Evolutionary conservation across 2,888 invertebrate species (phyloP).

Genomic region (Diaphora mendica): DNA sequence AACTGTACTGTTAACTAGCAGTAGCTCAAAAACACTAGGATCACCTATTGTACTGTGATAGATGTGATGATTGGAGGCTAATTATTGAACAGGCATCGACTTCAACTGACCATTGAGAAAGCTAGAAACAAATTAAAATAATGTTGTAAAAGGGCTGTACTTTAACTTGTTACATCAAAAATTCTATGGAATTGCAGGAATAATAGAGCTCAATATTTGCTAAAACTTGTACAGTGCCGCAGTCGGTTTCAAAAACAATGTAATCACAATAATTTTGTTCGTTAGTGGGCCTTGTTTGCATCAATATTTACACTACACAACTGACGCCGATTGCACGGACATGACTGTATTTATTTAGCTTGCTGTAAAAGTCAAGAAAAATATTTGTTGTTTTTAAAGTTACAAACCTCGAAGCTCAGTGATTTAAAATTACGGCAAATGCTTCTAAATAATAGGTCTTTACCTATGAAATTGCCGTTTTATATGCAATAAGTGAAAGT

Average conservation of each 20-base stretch:
- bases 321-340: conserved; percentile 17
- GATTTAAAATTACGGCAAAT: neutral
- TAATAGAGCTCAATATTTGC: neutral
- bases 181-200: neutral
- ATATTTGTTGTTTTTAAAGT: neutral
- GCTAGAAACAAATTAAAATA: too few species aligned
- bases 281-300: conserved; percentile 26
- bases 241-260: neutral
- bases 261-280: conserved; percentile 22
- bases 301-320: conserved; percentile 20
- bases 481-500: too few species aligned
- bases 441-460: too few species aligned
- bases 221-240: neutral
- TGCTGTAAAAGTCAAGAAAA: neutral
- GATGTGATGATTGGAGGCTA: too few species aligned
- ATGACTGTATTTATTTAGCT: neutral
- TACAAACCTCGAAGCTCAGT: neutral
- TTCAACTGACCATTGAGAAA: too few species aligned
- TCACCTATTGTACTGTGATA: too few species aligned
- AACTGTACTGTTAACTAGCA: too few species aligned
- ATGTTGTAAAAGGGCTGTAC: too few species aligned
- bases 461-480: too few species aligned
- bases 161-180: neutral
- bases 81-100: too few species aligned
- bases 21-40: too few species aligned